These are phyloP conservation scores for Conops quadrifasciatus DNA, from an alignment of 2,888 invertebrate genomes.

Conservation along the genomic window DNA sequence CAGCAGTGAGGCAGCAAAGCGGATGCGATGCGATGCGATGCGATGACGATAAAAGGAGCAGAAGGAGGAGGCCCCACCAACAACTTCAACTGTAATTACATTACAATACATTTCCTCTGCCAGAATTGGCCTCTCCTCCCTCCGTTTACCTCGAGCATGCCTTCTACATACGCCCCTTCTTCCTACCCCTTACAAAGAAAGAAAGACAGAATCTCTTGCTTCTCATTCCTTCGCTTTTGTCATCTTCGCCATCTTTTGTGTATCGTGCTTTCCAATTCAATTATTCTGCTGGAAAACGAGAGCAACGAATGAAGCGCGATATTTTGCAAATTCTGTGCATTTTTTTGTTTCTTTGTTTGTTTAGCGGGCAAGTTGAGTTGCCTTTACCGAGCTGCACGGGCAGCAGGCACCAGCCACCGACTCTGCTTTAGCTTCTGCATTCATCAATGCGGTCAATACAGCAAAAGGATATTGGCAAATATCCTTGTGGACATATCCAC, in stretches of 20 bases:
- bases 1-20: background rate
- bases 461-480: conserved; percentile 42
- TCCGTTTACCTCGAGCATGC: too few relatives aligned
- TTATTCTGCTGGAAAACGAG: conserved; percentile 45
- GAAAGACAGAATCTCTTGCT: too few relatives aligned
- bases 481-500: conserved; percentile 35
- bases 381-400: background rate
- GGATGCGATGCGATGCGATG: too few relatives aligned
- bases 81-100: too few relatives aligned
- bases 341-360: background rate
- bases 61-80: too few relatives aligned
- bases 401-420: background rate
- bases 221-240: background rate
- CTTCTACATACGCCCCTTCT: background rate
- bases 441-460: conserved; percentile 33
- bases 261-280: conserved; percentile 50
- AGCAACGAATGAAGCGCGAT: conserved; percentile 46
- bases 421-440: conserved; percentile 12
- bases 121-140: too few relatives aligned
- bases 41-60: too few relatives aligned
- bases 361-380: background rate
- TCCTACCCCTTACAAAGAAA: background rate
- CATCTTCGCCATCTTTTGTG: too few relatives aligned
- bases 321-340: conserved; percentile 35
- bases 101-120: too few relatives aligned